Evolutionary conservation across 2,113 vertebrate genomes (phyloP).

Genomic region (Macheiramphus alcinus): DNA sequence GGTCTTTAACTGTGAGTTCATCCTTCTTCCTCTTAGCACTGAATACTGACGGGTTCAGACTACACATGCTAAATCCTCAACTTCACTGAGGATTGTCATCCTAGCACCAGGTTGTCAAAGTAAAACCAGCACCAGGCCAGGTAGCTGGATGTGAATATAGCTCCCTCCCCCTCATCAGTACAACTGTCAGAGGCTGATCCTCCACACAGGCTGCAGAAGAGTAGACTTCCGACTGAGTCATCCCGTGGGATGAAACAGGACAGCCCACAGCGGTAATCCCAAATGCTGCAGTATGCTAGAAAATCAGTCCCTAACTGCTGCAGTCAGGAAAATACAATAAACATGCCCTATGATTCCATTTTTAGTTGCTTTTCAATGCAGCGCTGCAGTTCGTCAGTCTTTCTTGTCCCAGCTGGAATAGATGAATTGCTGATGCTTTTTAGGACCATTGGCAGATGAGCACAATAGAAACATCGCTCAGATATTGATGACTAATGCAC

Average conservation of each 20-base stretch:
- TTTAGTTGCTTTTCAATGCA: constrained; percentile 51
- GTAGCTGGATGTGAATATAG: neutral
- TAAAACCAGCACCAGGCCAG: neutral
- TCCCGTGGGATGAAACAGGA: constrained; percentile 1
- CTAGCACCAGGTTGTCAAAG: neutral
- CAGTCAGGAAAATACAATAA: constrained; percentile 58
- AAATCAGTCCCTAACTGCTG: constrained; percentile 18
- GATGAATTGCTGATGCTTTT: constrained; percentile 66
- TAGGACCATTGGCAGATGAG: constrained; percentile 59
- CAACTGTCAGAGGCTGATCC: neutral
- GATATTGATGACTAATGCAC: constrained; percentile 63
- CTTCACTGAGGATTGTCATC: neutral
- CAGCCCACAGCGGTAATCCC: constrained; percentile 39
- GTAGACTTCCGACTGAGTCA: neutral
- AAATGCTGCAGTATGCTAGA: neutral
- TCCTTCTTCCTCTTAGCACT: neutral
- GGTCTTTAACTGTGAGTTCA: neutral
- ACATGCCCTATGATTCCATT: constrained; percentile 50
- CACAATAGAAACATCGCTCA: constrained; percentile 57
- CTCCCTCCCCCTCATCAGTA: neutral
- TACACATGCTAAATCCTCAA: neutral
- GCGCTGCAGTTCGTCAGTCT: constrained; percentile 47
- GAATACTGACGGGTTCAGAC: too few species aligned
- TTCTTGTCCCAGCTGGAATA: constrained; percentile 64
- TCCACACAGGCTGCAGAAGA: neutral